These are phyloP conservation scores for Sipha flava DNA, from an alignment of 1,140 invertebrate species.

Conservation along the genomic window DNA sequence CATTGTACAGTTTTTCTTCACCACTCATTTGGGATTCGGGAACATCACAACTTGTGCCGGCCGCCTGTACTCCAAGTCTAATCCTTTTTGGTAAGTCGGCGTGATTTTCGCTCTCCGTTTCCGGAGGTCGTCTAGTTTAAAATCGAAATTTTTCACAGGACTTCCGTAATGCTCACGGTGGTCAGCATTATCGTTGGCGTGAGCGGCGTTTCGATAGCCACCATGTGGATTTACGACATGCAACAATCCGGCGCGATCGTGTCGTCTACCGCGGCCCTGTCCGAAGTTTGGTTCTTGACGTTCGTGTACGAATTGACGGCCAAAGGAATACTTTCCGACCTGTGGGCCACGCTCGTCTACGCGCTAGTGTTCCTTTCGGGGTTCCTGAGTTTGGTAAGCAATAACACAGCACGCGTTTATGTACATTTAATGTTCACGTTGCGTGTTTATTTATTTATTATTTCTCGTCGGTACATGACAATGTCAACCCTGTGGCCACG, in stretches of 20 bases:
- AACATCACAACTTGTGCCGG: conserved; percentile 52
- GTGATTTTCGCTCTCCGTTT: background rate
- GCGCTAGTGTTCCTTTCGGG: conserved; percentile 45
- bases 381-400: conserved; percentile 47
- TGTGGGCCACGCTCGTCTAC: conserved; percentile 45
- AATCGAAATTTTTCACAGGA: conserved; percentile 37
- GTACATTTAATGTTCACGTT: too few relatives aligned
- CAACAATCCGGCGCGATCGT: conserved; percentile 31
- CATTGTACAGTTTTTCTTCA: conserved; percentile 50
- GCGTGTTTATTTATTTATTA: too few relatives aligned
- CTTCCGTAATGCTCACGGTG: conserved; percentile 44
- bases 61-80: conserved; percentile 49
- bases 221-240: conserved; percentile 42
- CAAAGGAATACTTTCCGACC: conserved; percentile 38
- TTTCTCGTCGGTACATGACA: too few relatives aligned
- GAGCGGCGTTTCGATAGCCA: conserved; percentile 43
- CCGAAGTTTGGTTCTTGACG: conserved; percentile 45
- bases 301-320: conserved; percentile 46
- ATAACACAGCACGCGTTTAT: background rate
- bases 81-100: conserved; percentile 50
- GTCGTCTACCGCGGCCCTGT: conserved; percentile 34
- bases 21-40: conserved; percentile 52
- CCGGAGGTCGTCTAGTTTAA: background rate
- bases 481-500: too few relatives aligned
- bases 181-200: conserved; percentile 46